Percentiles rank a stretch among this genome's conserved stretches.
Evolutionary conservation across 2,113 vertebrate species (phyloP).

Genomic region (Saccopteryx leptura): DNA sequence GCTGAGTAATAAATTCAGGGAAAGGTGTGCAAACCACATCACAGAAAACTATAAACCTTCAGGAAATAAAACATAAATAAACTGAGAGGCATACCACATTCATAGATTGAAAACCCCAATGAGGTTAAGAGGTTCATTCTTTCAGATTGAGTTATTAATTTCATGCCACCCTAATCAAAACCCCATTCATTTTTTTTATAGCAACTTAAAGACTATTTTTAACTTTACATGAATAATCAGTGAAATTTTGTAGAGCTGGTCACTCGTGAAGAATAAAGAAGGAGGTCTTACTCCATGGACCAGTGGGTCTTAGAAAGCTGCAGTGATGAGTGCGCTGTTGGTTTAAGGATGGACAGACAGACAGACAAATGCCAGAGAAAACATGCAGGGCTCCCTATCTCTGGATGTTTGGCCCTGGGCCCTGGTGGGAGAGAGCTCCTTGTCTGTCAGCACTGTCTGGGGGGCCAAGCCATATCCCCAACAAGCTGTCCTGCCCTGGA

Average conservation of each 20-base stretch:
- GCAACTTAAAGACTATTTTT: neutral
- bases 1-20: neutral
- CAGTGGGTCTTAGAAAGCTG: fast-evolving
- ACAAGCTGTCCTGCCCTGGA: neutral
- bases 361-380: neutral
- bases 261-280: neutral
- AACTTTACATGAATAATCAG: neutral
- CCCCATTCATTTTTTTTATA: neutral
- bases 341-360: neutral
- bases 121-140: neutral
- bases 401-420: neutral
- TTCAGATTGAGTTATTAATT: neutral
- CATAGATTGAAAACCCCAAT: neutral
- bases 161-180: neutral
- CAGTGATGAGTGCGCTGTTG: neutral
- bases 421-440: neutral
- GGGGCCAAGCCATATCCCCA: neutral
- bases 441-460: neutral
- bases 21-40: neutral
- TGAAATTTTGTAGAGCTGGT: neutral
- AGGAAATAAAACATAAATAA: neutral
- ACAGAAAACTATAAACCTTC: neutral
- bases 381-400: fast-evolving
- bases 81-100: neutral
- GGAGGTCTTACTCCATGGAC: too few species aligned